A percentile compares a stretch with the other conserved stretches of the same genome.
These are phyloP conservation scores for Hipparchia semele DNA, from an alignment of 2,888 invertebrate genomes.

Conservation along the genomic window DNA sequence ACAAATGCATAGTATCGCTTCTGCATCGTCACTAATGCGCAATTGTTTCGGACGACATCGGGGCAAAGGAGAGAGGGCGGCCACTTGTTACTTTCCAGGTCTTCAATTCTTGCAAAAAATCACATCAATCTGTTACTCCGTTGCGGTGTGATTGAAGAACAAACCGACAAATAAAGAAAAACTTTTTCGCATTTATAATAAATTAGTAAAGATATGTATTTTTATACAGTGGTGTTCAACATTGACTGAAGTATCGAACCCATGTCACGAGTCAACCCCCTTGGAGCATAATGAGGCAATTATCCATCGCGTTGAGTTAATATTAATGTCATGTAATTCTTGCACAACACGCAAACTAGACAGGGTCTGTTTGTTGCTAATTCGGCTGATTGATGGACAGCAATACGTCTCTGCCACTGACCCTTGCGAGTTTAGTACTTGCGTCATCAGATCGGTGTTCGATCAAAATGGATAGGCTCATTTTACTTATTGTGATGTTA, in stretches of 20 bases:
- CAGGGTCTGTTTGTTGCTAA: constrained; percentile 7
- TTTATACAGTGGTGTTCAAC: no score
- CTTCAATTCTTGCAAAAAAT: no score
- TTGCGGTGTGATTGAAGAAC: no score
- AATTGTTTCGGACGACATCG: no score
- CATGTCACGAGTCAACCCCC: neutral
- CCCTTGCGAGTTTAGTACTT: constrained; percentile 13
- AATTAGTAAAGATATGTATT: no score
- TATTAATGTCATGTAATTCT: constrained; percentile 1
- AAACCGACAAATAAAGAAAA: no score
- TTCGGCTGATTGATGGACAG: constrained; percentile 29
- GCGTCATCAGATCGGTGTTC: constrained; percentile 11
- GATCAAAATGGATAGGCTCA: constrained; percentile 21
- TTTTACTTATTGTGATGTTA: neutral
- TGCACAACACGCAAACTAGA: neutral
- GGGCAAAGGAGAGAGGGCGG: no score
- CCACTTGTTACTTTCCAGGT: no score
- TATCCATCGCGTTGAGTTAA: neutral
- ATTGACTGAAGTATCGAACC: neutral
- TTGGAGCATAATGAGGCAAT: neutral
- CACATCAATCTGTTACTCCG: no score
- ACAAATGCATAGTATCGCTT: no score
- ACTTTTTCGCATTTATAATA: no score
- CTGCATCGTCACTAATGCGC: no score
- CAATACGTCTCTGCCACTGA: constrained; percentile 33